Conservation (phyloP, 2,797 vertebrate genomes). For the Danio kyathit region DNA sequence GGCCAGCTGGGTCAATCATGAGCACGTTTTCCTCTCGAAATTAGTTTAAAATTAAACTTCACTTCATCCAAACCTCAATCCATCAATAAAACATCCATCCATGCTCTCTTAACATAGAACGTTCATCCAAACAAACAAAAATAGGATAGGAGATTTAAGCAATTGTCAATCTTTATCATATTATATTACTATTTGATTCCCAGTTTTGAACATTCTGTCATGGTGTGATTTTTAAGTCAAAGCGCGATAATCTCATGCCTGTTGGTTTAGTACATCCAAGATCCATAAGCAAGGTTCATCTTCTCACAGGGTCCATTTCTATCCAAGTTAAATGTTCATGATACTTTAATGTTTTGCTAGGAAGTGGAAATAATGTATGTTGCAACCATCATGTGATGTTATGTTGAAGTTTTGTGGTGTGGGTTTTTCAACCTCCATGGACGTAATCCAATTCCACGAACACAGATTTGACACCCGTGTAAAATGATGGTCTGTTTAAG, state of each 20-base stretch:
- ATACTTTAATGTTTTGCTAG: too few species aligned
- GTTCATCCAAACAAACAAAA: too few species aligned
- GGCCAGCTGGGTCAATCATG: too few species aligned
- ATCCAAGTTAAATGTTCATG: background rate
- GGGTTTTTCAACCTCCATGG: background rate
- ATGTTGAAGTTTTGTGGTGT: background rate
- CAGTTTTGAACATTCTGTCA: background rate
- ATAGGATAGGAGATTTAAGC: background rate
- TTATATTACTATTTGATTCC: background rate
- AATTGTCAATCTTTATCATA: background rate
- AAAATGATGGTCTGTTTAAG: background rate
- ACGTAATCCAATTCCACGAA: background rate
- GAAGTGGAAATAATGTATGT: too few species aligned
- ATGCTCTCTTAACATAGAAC: too few species aligned
- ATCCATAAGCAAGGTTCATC: background rate
- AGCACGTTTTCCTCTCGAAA: too few species aligned
- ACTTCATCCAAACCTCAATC: too few species aligned
- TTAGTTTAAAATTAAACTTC: too few species aligned
- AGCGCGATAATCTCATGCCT: background rate
- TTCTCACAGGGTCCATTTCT: too few species aligned
- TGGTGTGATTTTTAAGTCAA: background rate
- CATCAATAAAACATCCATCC: too few species aligned
- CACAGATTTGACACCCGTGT: background rate
- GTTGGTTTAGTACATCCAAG: background rate
- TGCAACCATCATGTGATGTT: background rate